Conservation (phyloP, 2,797 vertebrate species). For the Sphenodon punctatus region DNA sequence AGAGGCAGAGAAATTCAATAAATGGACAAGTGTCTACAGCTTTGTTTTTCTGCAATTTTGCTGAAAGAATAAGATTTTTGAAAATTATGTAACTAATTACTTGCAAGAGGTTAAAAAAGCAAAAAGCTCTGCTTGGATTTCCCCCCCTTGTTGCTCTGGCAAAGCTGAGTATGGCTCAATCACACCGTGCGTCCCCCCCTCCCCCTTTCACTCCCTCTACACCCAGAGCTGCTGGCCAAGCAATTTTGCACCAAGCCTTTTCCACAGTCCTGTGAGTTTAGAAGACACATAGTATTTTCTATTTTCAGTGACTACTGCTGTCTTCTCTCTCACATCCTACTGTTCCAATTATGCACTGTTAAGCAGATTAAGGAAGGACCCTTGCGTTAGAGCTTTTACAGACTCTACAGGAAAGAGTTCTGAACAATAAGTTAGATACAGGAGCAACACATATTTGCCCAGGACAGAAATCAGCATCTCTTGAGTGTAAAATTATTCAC, state of each 20-base stretch:
- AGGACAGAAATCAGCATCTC: neutral
- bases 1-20: slow-evolving; percentile 12
- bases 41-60: neutral
- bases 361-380: slow-evolving; percentile 1
- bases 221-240: slow-evolving; percentile 4
- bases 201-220: too few species aligned
- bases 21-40: neutral
- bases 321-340: neutral
- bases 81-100: neutral
- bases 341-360: accelerated
- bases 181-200: too few species aligned
- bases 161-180: too few species aligned
- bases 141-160: neutral
- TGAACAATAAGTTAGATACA: neutral
- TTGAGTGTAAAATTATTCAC: neutral
- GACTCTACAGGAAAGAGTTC: neutral
- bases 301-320: neutral
- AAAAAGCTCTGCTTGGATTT: neutral
- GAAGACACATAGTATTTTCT: neutral
- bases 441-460: neutral
- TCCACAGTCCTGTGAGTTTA: neutral
- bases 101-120: neutral
- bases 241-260: neutral
- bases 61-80: accelerated
- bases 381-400: neutral